phyloP scores from a whole-genome alignment of 1,140 invertebrate species.

The Euwallacea fornicatus region DNA sequence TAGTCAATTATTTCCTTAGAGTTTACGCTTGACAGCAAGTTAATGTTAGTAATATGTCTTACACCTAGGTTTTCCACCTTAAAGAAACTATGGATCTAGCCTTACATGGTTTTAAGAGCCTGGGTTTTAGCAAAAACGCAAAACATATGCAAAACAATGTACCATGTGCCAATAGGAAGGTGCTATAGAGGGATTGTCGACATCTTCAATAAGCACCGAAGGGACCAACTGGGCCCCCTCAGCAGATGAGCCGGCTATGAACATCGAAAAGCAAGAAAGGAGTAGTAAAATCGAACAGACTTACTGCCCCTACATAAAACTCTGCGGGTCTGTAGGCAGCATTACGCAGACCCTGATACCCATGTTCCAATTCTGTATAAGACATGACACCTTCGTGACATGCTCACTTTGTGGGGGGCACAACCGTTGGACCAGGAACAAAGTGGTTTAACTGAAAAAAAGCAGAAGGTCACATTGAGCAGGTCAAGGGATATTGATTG shows the following conservation, averaged over 20 bases:
- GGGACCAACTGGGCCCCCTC: constrained; percentile 43
- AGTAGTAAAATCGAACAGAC: constrained; percentile 29
- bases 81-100: too few relatives aligned
- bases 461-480: constrained; percentile 32
- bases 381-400: constrained; percentile 64
- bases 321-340: constrained; percentile 57
- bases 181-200: constrained; percentile 51
- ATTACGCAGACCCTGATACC: constrained; percentile 78
- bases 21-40: too few relatives aligned
- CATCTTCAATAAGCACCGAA: constrained; percentile 55
- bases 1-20: too few relatives aligned
- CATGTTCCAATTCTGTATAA: constrained; percentile 86
- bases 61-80: too few relatives aligned
- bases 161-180: constrained; percentile 44
- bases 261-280: constrained; percentile 20
- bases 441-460: constrained; percentile 16
- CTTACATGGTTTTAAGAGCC: too few relatives aligned
- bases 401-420: constrained; percentile 18
- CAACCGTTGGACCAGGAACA: neutral
- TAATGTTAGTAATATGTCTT: too few relatives aligned
- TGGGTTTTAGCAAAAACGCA: neutral
- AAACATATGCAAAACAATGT: constrained; percentile 31
- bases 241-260: constrained; percentile 8
- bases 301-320: constrained; percentile 60
- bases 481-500: constrained; percentile 44